Percentiles rank a stretch among this genome's conserved stretches.
Evolutionary conservation across 2,797 vertebrate species (phyloP).

Genomic region (Rousettus madagascariensis): DNA sequence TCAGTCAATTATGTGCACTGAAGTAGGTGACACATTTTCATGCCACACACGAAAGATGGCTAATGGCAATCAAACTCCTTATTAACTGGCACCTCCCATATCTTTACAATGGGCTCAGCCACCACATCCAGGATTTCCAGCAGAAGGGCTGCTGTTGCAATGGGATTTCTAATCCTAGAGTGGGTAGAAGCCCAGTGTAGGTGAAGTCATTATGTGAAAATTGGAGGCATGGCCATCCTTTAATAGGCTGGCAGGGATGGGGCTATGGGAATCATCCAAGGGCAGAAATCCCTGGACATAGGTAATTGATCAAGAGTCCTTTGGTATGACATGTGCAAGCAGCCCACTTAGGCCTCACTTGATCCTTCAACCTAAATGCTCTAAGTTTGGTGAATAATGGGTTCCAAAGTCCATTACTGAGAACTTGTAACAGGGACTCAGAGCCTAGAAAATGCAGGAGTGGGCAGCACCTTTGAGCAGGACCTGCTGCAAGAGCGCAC

Average conservation of each 20-base stretch:
- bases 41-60: background rate
- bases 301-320: no score
- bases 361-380: background rate
- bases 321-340: background rate
- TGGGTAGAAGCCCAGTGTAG: background rate
- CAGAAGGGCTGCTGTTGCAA: background rate
- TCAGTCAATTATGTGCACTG: fast-evolving
- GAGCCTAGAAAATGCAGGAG: background rate
- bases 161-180: background rate
- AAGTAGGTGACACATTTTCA: background rate
- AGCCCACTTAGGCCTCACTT: background rate
- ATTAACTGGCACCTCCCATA: background rate
- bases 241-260: background rate
- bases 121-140: background rate
- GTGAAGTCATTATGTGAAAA: background rate
- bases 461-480: background rate
- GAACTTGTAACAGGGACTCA: background rate
- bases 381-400: background rate
- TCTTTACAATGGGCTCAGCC: background rate
- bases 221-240: background rate
- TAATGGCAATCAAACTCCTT: no score
- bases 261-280: fast-evolving
- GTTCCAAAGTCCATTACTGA: background rate
- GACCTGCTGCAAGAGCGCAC: no score
- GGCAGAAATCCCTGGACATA: background rate